Conservation (phyloP, 92 coral and sea anemone species). For the Epizoanthus ramosus region DNA sequence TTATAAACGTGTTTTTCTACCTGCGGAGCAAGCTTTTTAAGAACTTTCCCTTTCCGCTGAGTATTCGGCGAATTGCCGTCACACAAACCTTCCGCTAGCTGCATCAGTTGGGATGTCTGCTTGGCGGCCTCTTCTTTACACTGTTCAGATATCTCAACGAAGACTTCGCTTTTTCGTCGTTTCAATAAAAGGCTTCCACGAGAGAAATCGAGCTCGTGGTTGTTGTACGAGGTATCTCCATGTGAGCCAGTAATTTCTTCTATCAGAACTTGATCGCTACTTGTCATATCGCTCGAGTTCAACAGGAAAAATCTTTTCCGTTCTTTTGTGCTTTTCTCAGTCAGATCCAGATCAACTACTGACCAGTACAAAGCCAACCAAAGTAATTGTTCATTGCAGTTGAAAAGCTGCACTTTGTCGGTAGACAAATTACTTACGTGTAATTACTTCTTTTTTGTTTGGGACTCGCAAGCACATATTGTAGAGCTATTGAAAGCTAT, state of each 20-base stretch:
- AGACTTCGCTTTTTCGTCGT: constrained; percentile 42
- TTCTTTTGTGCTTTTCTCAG: neutral
- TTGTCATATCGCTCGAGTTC: constrained; percentile 42
- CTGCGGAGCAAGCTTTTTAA: constrained; percentile 82
- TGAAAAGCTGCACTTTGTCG: neutral
- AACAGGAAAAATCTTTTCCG: neutral
- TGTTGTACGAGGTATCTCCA: neutral
- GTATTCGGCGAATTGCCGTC: constrained; percentile 58
- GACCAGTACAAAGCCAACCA: neutral
- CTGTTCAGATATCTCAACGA: constrained; percentile 56
- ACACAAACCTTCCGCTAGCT: constrained; percentile 71
- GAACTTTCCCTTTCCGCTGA: constrained; percentile 72
- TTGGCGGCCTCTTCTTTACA: constrained; percentile 72
- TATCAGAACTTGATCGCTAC: constrained; percentile 48
- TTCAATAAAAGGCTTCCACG: constrained; percentile 36
- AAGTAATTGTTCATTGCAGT: neutral
- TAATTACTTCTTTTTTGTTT: constrained; percentile 16
- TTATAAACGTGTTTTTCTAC: constrained; percentile 78
- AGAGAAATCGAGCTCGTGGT: constrained; percentile 34
- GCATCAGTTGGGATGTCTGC: constrained; percentile 62
- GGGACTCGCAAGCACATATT: neutral
- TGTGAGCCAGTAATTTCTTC: constrained; percentile 24
- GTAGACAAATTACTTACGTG: neutral
- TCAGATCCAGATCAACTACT: neutral
- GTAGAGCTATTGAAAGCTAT: constrained; percentile 9